Evolutionary conservation across 2,113 vertebrate genomes (phyloP).

Genomic region (Semnornis frantzii): DNA sequence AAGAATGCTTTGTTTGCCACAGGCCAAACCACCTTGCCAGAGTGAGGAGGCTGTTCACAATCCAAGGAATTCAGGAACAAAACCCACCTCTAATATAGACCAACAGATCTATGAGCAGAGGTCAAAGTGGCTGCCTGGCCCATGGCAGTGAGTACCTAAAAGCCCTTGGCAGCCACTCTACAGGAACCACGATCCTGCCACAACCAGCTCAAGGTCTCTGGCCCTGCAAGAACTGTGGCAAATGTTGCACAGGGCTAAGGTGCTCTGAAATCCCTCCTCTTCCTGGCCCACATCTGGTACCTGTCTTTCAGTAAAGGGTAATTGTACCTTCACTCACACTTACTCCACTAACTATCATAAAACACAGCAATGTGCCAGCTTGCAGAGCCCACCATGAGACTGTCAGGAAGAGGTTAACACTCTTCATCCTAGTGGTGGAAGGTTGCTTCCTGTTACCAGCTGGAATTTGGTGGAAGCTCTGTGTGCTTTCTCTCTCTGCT

Average conservation of each 20-base stretch:
- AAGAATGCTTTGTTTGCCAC: not conserved
- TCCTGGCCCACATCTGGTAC: not conserved
- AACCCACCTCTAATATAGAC: not conserved
- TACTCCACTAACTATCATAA: not conserved
- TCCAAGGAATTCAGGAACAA: not conserved
- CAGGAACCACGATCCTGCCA: not conserved
- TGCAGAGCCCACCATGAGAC: not conserved
- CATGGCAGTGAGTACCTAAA: not conserved
- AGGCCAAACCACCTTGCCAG: not conserved
- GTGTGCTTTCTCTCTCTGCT: not conserved
- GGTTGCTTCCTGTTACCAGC: not conserved
- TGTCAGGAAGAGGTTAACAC: not conserved
- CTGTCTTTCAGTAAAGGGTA: not conserved
- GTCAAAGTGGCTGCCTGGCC: not conserved
- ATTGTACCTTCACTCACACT: not conserved
- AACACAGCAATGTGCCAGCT: rapidly evolving
- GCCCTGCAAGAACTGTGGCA: not conserved
- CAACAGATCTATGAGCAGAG: not conserved
- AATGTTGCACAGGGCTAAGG: not conserved
- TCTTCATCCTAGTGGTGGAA: not conserved
- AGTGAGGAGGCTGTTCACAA: not conserved
- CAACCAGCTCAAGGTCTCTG: not conserved
- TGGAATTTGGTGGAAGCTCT: not conserved
- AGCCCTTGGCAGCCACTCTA: not conserved
- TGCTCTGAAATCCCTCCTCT: not conserved